These are phyloP conservation scores for Talpa occidentalis DNA, from an alignment of 2,113 vertebrate genomes.

Conservation along the genomic window DNA sequence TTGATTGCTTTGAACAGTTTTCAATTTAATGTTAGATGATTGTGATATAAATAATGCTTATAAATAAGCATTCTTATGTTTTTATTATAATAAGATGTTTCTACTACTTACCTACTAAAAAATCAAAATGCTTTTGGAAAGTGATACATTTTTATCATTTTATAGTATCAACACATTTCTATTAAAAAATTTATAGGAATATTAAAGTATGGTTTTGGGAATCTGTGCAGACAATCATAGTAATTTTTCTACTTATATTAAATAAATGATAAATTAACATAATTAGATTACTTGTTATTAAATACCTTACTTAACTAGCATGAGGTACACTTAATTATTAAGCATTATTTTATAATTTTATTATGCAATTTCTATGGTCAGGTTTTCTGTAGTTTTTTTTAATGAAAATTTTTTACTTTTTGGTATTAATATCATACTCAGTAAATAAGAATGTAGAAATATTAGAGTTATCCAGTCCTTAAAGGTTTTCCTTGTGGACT, in stretches of 20 bases:
- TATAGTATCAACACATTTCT: not conserved
- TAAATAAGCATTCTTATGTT: not conserved
- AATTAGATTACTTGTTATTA: not conserved
- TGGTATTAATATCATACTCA: not conserved
- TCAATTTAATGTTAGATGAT: not conserved
- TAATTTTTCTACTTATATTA: not conserved
- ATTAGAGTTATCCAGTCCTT: not conserved
- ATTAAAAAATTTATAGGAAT: not conserved
- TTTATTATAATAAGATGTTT: not conserved
- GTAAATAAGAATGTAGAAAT: not conserved
- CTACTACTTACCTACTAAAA: not conserved
- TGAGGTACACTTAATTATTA: not conserved
- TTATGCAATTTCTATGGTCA: not conserved
- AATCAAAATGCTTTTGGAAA: not conserved
- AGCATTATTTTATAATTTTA: not conserved
- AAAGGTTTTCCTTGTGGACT: not conserved
- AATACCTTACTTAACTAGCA: not conserved
- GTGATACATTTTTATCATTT: not conserved
- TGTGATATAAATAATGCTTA: not conserved
- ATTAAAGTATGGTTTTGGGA: not conserved
- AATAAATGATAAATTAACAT: not conserved
- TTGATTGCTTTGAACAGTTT: not conserved
- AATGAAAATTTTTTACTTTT: constrained; percentile 16
- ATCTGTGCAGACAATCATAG: not conserved
- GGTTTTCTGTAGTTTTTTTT: constrained; percentile 15